Conservation (phyloP, 2,797 vertebrate species). For the Ibycter americanus region DNA sequence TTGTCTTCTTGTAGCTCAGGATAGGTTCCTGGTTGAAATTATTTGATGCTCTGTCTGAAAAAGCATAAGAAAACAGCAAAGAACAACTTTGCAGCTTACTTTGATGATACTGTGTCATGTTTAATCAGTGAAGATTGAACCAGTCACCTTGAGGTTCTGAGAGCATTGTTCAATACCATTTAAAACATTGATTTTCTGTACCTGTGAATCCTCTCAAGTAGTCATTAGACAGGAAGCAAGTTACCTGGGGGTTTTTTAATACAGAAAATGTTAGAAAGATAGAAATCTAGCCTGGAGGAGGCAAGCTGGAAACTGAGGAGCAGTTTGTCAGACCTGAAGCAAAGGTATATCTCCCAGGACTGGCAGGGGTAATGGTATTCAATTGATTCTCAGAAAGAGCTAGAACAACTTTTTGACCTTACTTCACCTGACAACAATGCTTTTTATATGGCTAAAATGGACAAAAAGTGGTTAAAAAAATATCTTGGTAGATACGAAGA, state of each 20-base stretch:
- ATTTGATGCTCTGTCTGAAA: neutral
- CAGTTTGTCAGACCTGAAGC: slow-evolving; percentile 59
- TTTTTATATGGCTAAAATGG: neutral
- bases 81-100: slow-evolving; percentile 43
- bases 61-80: neutral
- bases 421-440: neutral
- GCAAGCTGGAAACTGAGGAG: slow-evolving; percentile 47
- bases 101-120: slow-evolving; percentile 62
- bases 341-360: slow-evolving; percentile 40
- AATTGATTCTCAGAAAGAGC: slow-evolving; percentile 31
- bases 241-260: slow-evolving; percentile 35
- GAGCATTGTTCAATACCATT: slow-evolving; percentile 63
- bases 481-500: neutral
- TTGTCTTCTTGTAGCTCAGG: neutral
- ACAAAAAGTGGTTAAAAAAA: neutral
- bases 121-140: slow-evolving; percentile 67
- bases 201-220: slow-evolving; percentile 70
- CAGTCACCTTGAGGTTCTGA: slow-evolving; percentile 73
- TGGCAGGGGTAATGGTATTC: neutral
- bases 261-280: slow-evolving; percentile 43
- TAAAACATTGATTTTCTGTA: slow-evolving; percentile 76
- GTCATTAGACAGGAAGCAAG: slow-evolving; percentile 68
- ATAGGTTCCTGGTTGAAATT: neutral
- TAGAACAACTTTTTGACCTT: slow-evolving; percentile 38
- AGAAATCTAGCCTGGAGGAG: slow-evolving; percentile 65